These are phyloP conservation scores for Myanophis thanlyinensis DNA, from an alignment of 2,113 vertebrate species.

Conservation along the genomic window DNA sequence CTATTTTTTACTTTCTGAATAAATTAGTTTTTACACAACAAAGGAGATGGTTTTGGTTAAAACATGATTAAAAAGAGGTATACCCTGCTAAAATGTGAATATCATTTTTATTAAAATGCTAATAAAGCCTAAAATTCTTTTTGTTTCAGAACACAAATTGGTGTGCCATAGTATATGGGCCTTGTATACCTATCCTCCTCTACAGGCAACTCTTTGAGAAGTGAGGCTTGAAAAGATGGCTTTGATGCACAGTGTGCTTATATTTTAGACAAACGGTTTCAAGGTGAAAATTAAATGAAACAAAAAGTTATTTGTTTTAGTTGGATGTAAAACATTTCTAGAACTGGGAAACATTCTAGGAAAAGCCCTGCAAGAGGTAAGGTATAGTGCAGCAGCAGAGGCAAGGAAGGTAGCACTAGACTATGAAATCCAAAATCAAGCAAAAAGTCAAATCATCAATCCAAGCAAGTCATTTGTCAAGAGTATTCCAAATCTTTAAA, in stretches of 20 bases:
- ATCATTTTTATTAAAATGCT: background rate
- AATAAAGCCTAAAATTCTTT: background rate
- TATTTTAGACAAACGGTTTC: background rate
- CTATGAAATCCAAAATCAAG: background rate
- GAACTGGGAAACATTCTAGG: background rate
- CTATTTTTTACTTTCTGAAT: background rate
- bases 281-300: background rate
- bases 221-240: background rate
- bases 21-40: background rate
- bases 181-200: background rate
- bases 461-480: background rate
- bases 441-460: background rate
- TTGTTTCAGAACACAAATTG: background rate
- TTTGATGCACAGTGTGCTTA: background rate
- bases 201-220: background rate
- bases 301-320: background rate
- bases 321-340: background rate
- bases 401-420: background rate
- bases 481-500: background rate
- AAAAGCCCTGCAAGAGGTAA: background rate
- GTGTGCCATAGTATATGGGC: background rate
- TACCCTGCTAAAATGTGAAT: background rate
- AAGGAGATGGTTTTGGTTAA: background rate
- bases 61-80: background rate
- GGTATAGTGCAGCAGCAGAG: background rate